Conservation (phyloP, 2,888 invertebrate genomes). For the Dimorphilus gyrociliatus region DNA sequence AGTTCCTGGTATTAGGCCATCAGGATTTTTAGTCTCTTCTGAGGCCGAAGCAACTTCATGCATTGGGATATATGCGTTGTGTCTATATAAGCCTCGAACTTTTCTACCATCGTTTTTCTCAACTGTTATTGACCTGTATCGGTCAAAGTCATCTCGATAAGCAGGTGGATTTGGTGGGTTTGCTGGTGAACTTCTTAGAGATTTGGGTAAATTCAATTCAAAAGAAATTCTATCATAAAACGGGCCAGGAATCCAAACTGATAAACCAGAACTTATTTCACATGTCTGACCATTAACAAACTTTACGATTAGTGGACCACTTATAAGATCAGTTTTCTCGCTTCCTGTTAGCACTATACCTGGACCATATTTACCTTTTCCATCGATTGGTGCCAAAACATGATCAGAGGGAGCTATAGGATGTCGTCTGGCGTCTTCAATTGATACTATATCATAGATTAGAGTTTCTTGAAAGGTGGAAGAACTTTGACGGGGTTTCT, state of each 20-base stretch:
- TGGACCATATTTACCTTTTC: conserved; percentile 25
- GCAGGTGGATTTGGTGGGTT: conserved; percentile 23
- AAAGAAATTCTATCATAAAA: conserved; percentile 28
- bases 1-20: conserved; percentile 21
- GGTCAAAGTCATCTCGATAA: conserved; percentile 20
- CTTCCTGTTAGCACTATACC: conserved; percentile 31
- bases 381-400: conserved; percentile 30
- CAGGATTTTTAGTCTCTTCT: conserved; percentile 14
- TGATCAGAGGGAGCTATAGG: conserved; percentile 27
- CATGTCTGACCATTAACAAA: background rate
- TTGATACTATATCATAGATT: conserved; percentile 31
- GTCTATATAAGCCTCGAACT: conserved; percentile 13
- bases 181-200: no score
- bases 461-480: conserved; percentile 23
- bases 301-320: no score
- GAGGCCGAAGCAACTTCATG: no score
- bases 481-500: background rate
- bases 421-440: conserved; percentile 28
- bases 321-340: conserved; percentile 20
- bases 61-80: conserved; percentile 11
- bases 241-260: conserved; percentile 29
- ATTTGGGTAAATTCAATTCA: conserved; percentile 31
- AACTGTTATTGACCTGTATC: conserved; percentile 15
- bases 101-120: conserved; percentile 11
- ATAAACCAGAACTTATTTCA: background rate